Percentiles rank a stretch among this genome's conserved stretches.
Conservation (phyloP, 1,140 invertebrate species). For the Heliconius hewitsoni region DNA sequence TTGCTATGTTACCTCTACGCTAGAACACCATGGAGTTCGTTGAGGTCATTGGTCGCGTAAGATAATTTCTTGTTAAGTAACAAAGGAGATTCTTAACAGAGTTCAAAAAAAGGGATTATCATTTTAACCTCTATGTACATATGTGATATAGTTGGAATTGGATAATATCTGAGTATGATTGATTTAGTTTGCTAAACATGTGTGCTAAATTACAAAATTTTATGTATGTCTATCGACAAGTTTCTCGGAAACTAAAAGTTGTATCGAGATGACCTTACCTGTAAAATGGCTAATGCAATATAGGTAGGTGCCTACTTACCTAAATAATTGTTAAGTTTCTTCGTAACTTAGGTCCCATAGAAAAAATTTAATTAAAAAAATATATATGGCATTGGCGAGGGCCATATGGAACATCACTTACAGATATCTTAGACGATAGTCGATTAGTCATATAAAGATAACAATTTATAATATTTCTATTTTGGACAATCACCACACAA, state of each 20-base stretch:
- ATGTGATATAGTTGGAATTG: too few species aligned
- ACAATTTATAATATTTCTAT: not conserved
- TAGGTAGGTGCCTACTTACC: not conserved
- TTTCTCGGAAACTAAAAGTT: too few species aligned
- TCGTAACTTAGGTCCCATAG: too few species aligned
- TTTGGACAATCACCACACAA: not conserved
- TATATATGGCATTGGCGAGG: not conserved
- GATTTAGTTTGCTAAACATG: too few species aligned
- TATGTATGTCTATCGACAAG: too few species aligned
- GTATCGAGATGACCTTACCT: too few species aligned
- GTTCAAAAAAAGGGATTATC: too few species aligned
- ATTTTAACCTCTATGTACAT: too few species aligned
- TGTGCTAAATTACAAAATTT: too few species aligned
- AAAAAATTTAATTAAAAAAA: not conserved
- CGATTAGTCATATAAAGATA: not conserved
- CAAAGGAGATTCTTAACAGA: not conserved
- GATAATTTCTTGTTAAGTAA: not conserved
- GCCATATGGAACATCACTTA: not conserved
- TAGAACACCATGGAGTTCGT: not conserved
- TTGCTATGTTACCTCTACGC: slow-evolving; percentile 26
- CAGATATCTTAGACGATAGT: not conserved
- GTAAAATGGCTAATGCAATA: not conserved
- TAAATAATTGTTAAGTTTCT: not conserved
- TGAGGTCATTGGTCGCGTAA: not conserved
- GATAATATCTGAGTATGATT: too few species aligned